Percentiles rank a stretch among this genome's conserved stretches.
These are phyloP conservation scores for Tribolium castaneum DNA, from an alignment of 1,140 invertebrate genomes.

Conservation along the genomic window DNA sequence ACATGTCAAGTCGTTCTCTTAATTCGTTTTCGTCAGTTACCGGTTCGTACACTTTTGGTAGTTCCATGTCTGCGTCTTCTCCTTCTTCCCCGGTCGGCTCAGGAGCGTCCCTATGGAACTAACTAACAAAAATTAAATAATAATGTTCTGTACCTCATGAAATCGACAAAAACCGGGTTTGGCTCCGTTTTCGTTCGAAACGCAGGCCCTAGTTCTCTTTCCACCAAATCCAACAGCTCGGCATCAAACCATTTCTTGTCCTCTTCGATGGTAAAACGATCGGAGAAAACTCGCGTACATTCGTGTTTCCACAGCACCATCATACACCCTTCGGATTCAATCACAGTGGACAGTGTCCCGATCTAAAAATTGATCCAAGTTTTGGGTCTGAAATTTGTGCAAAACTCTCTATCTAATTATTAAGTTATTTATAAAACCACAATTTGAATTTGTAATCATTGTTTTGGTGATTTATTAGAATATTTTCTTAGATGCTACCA, in stretches of 20 bases:
- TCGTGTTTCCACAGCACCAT: slow-evolving; percentile 97
- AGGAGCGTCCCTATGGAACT: slow-evolving; percentile 84
- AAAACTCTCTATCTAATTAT: too few relatives aligned
- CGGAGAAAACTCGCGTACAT: slow-evolving; percentile 90
- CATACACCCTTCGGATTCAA: slow-evolving; percentile 82
- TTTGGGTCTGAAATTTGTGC: too few relatives aligned
- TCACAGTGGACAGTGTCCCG: slow-evolving; percentile 87
- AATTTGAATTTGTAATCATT: too few relatives aligned
- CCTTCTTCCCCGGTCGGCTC: slow-evolving; percentile 97
- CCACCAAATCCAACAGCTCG: slow-evolving; percentile 73
- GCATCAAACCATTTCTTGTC: slow-evolving; percentile 88
- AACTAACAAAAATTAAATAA: slow-evolving; percentile 2
- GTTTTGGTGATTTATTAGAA: too few relatives aligned
- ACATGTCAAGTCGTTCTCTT: slow-evolving; percentile 91
- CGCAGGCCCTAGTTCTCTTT: slow-evolving; percentile 75
- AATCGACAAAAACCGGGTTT: slow-evolving; percentile 90
- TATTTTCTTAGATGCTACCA: too few relatives aligned
- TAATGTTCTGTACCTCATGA: slow-evolving; percentile 80
- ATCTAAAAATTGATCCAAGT: slow-evolving; percentile 60
- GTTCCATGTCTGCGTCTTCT: slow-evolving; percentile 94
- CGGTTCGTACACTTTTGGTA: slow-evolving; percentile 95
- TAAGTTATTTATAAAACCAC: too few relatives aligned
- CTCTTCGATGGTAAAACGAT: slow-evolving; percentile 82
- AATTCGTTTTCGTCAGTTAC: slow-evolving; percentile 84
- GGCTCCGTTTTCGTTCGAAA: slow-evolving; percentile 77